Evolutionary conservation across 1,140 invertebrate genomes (phyloP).

Genomic region (Pomacea maculata): DNA sequence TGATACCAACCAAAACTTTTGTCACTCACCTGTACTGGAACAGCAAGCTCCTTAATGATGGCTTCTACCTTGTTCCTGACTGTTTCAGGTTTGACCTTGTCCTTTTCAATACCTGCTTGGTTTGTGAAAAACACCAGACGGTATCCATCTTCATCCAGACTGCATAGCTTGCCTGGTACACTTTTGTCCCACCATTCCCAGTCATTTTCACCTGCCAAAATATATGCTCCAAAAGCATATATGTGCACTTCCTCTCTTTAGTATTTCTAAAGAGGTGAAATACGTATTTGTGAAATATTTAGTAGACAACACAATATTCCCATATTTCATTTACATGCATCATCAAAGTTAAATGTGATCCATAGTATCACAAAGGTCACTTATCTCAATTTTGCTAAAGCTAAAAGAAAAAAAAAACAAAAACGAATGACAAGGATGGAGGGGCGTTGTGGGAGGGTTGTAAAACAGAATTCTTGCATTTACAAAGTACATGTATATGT

Average conservation of each 20-base stretch:
- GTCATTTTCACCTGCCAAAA: conserved; percentile 47
- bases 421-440: too few relatives aligned
- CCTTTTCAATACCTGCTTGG: conserved; percentile 62
- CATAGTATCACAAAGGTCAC: too few relatives aligned
- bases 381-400: too few relatives aligned
- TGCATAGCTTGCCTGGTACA: conserved; percentile 52
- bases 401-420: too few relatives aligned
- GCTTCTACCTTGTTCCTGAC: conserved; percentile 58
- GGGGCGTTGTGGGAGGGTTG: too few relatives aligned
- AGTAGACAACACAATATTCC: too few relatives aligned
- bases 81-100: conserved; percentile 54
- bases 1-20: not conserved
- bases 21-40: conserved; percentile 52
- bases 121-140: conserved; percentile 62
- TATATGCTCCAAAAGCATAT: not conserved
- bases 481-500: too few relatives aligned
- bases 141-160: conserved; percentile 51
- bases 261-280: too few relatives aligned
- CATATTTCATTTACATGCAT: too few relatives aligned
- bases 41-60: conserved; percentile 52
- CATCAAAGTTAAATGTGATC: too few relatives aligned
- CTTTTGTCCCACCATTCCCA: conserved; percentile 59
- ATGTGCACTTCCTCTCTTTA: not conserved
- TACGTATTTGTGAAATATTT: too few relatives aligned
- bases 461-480: too few relatives aligned